A percentile compares a stretch with the other conserved stretches of the same genome.
These are phyloP conservation scores for Dicranocentrus wangi DNA, from an alignment of 2,888 invertebrate species.

Conservation along the genomic window DNA sequence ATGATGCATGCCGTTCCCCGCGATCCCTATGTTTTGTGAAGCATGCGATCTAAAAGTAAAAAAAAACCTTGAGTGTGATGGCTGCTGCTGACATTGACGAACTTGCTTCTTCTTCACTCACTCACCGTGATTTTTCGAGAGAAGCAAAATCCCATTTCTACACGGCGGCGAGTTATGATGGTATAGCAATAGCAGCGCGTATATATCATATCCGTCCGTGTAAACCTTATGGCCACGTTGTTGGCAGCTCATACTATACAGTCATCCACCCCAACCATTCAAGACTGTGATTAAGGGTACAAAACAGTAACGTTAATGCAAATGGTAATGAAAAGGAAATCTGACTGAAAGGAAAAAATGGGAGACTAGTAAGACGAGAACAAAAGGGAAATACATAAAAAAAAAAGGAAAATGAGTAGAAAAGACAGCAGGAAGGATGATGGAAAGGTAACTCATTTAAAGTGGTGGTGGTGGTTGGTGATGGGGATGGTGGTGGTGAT, in stretches of 20 bases:
- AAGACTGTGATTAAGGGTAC: constrained; percentile 47
- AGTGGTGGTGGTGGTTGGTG: constrained; percentile 13
- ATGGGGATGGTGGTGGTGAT: constrained; percentile 16
- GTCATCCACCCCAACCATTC: not conserved
- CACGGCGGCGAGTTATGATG: too few relatives aligned
- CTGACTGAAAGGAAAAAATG: constrained; percentile 8
- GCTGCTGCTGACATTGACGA: constrained; percentile 58
- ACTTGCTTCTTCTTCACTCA: constrained; percentile 44
- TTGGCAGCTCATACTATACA: constrained; percentile 7
- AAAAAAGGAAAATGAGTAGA: constrained; percentile 17
- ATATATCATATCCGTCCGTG: too few relatives aligned
- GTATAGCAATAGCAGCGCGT: not conserved
- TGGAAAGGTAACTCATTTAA: constrained; percentile 20
- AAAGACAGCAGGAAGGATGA: constrained; percentile 10
- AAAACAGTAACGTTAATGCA: constrained; percentile 36
- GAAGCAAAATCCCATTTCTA: constrained; percentile 7
- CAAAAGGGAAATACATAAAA: not conserved
- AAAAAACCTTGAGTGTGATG: constrained; percentile 23
- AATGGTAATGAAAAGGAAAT: constrained; percentile 44
- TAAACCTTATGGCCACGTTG: too few relatives aligned
- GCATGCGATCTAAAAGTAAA: constrained; percentile 42
- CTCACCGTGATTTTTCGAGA: constrained; percentile 23
- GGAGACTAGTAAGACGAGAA: not conserved
- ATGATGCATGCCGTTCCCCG: constrained; percentile 43
- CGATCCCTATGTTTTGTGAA: too few relatives aligned